Conservation (phyloP, 2,888 invertebrate genomes). For the Temnothorax ravouxi region DNA sequence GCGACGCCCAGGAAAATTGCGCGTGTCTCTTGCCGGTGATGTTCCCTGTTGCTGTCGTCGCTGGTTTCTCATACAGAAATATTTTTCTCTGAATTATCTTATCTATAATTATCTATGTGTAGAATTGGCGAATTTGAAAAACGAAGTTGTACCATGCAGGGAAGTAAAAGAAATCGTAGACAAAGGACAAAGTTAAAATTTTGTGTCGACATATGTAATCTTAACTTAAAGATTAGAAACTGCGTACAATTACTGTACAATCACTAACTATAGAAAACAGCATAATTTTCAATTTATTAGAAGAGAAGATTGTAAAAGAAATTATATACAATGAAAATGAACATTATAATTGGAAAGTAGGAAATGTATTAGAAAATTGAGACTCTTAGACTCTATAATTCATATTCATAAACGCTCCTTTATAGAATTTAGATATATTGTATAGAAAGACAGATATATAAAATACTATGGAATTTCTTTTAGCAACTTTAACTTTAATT, state of each 20-base stretch:
- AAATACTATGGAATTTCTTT: not conserved
- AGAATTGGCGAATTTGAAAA: not conserved
- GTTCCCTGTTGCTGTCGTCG: not conserved
- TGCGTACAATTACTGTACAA: not conserved
- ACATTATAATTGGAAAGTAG: not conserved
- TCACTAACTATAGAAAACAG: not conserved
- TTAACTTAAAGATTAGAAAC: not conserved
- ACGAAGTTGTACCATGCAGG: not conserved
- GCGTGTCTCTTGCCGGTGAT: conserved; percentile 8
- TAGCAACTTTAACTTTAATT: not conserved
- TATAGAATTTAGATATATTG: not conserved
- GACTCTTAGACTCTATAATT: not conserved
- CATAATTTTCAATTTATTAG: not conserved
- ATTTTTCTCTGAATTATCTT: not conserved
- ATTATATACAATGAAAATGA: not conserved
- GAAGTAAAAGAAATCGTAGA: not conserved
- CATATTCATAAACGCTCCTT: not conserved
- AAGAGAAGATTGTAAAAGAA: not conserved
- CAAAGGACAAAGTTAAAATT: not conserved
- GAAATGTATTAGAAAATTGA: not conserved
- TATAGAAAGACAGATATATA: not conserved
- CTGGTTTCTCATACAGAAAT: not conserved
- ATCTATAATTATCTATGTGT: not conserved
- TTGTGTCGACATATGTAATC: not conserved
- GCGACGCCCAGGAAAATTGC: conserved; percentile 32